Evolutionary conservation across 2,797 vertebrate species (phyloP).

Genomic region (Muscicapa comitata): DNA sequence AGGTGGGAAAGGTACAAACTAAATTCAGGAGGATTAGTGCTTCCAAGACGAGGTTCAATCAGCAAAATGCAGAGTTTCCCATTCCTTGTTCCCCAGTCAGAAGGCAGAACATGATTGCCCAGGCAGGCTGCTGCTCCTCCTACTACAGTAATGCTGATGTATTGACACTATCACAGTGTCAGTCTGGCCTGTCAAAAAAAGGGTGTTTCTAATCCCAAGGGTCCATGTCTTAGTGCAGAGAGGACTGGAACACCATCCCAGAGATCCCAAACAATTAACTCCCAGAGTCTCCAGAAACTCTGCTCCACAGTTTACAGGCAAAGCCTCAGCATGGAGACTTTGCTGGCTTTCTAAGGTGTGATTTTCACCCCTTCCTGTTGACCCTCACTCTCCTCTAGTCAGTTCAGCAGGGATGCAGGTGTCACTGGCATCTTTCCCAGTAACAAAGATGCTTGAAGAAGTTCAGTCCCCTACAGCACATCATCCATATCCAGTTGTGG

Average conservation of each 20-base stretch:
- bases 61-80: not conserved
- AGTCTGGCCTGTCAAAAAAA: not conserved
- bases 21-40: not conserved
- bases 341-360: not conserved
- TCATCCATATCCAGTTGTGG: accelerated
- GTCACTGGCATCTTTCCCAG: not conserved
- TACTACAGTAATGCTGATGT: not conserved
- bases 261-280: not conserved
- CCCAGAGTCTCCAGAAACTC: not conserved
- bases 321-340: not conserved
- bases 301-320: not conserved
- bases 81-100: not conserved
- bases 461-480: not conserved
- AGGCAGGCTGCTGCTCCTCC: not conserved
- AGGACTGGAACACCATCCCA: not conserved
- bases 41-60: not conserved
- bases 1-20: not conserved
- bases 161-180: accelerated
- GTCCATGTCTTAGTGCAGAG: not conserved
- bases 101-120: not conserved
- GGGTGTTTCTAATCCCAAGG: not conserved
- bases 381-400: not conserved
- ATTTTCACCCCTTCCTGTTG: not conserved
- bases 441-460: not conserved
- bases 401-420: not conserved